These are phyloP conservation scores for Pemphigus obesinymphae DNA, from an alignment of 1,140 invertebrate species.

Conservation along the genomic window DNA sequence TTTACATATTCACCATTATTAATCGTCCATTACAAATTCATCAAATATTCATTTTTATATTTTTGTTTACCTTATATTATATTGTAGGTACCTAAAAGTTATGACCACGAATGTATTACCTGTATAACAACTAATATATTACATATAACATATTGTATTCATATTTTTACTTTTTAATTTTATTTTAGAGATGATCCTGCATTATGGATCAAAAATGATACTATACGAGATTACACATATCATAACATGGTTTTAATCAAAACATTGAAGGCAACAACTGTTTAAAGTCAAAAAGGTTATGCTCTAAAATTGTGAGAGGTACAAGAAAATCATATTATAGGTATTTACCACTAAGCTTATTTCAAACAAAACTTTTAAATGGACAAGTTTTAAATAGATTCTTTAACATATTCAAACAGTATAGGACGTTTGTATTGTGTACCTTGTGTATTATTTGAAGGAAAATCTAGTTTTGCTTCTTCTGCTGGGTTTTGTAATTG, in stretches of 20 bases:
- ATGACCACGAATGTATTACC: too few species aligned
- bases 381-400: background rate
- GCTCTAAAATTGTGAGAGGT: background rate
- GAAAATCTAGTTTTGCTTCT: background rate
- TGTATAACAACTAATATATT: too few species aligned
- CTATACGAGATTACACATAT: background rate
- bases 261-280: background rate
- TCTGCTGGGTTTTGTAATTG: background rate
- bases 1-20: too few species aligned
- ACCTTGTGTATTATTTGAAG: background rate
- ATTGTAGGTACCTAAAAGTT: too few species aligned
- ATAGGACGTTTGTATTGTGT: background rate
- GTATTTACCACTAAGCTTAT: constrained; percentile 28
- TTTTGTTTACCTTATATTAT: too few species aligned
- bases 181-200: background rate
- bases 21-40: too few species aligned
- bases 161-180: background rate
- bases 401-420: constrained; percentile 8
- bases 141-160: too few species aligned
- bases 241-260: background rate
- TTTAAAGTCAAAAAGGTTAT: background rate
- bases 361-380: constrained; percentile 43
- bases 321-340: background rate
- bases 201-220: background rate
- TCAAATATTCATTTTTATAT: too few species aligned